These are phyloP conservation scores for Lonchura striata DNA, from an alignment of 2,113 vertebrate species.

Conservation along the genomic window DNA sequence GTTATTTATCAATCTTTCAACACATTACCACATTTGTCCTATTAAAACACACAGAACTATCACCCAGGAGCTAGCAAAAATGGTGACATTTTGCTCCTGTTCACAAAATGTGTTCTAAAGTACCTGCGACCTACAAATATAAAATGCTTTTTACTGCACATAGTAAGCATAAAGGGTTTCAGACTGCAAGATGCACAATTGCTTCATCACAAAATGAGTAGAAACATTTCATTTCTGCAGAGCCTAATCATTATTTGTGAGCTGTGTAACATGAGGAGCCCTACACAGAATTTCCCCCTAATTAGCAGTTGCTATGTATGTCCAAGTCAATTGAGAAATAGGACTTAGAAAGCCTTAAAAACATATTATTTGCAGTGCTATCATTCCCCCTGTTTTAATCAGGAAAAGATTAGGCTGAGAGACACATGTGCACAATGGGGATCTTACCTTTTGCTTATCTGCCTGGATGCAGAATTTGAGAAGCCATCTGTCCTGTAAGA, in stretches of 20 bases:
- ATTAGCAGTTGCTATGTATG: not conserved
- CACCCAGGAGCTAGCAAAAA: not conserved
- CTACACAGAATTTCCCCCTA: not conserved
- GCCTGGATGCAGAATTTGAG: not conserved
- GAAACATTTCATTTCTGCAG: not conserved
- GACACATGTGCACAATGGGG: not conserved
- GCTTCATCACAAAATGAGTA: not conserved
- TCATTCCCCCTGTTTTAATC: not conserved
- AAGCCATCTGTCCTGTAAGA: not conserved
- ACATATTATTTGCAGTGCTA: not conserved
- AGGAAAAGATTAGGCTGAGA: not conserved
- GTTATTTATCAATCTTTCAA: constrained; percentile 19
- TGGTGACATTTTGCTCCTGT: not conserved
- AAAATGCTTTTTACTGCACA: not conserved
- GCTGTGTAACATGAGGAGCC: not conserved
- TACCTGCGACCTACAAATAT: not conserved
- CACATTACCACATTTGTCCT: not conserved
- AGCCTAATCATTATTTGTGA: not conserved
- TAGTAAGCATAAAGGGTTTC: not conserved
- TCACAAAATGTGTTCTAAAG: not conserved
- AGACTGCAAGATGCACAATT: not conserved
- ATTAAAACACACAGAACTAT: not conserved
- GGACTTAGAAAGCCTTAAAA: not conserved
- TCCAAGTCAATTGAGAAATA: not conserved
- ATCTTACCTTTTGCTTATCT: not conserved